Base-by-base conservation (phyloP, 2,797 vertebrate species). In the Hippocampus kuda region DNA sequence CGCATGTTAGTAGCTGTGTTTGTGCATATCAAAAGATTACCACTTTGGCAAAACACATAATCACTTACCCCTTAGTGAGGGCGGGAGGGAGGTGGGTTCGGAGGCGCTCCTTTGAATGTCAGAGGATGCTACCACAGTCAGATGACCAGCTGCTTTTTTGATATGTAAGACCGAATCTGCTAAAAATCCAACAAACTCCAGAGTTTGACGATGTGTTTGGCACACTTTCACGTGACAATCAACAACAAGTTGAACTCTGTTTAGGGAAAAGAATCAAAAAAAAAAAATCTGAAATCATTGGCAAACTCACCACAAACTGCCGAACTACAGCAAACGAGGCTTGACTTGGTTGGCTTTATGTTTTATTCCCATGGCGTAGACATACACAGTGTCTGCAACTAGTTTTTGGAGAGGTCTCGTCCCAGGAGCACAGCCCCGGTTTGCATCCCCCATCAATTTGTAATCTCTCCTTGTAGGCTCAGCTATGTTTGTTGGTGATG, bases 11-110 rank as follows among this genome's bases (percentile, higher is more conserved):
- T 85, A 86, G 88, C 82, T 89, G 84, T 90, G 88, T 89, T 88
- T 87, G 88, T 87, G 88, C 86, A 88, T 88, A 90, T 89, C 88
- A 90, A 90, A 90, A 86, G 83, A 84, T 75, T 82, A 86, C 78
- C 82, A 88, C 83, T 81, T 81, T 85, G 86, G 85, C 88, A 89
- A 90, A 91, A 90, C 87, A 89, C 84, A 85, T 87, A 87, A 90
- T 90, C 86, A 87, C 86, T 88, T 86, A 81, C 75, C 80, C 84
- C 82, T 79, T 69, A 72, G 80, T 82, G 70, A 16, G 72, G 54
- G 30, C 11, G 69, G 56, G 44, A 68, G 67, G 66, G 6, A 3
- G 69, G 46, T 5, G 2, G 69, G 34, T 38, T 38, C 7, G 4
- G 71, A 53, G 41, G 11, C 44, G 77, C 77, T 75, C 69, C 73